phyloP scores from a whole-genome alignment of 2,113 vertebrate genomes.

The Sander vitreus region DNA sequence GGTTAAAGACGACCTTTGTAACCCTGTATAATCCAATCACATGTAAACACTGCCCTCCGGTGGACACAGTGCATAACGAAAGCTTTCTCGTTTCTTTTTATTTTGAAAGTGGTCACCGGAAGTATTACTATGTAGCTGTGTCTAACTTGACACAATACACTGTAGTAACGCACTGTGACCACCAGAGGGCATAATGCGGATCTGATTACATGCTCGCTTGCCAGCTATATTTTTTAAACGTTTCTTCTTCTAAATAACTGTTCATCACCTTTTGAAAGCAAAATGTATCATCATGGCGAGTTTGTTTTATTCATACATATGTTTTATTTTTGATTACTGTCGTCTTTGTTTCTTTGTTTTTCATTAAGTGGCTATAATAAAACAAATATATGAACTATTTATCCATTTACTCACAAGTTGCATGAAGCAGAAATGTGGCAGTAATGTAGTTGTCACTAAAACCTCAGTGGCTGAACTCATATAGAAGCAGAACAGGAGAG shows the following conservation, averaged over 20 bases:
- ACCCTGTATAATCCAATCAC: background rate
- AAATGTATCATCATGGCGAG: no score
- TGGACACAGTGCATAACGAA: background rate
- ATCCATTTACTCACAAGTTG: background rate
- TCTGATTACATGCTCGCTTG: no score
- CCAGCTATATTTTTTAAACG: no score
- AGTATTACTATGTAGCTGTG: background rate
- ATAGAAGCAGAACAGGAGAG: no score
- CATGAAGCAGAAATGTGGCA: background rate
- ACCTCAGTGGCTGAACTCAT: background rate
- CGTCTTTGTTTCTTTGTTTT: no score
- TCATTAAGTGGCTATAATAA: no score
- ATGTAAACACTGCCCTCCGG: background rate
- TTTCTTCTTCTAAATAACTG: no score
- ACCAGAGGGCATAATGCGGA: background rate
- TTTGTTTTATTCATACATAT: no score
- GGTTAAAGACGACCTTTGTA: no score
- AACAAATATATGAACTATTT: no score
- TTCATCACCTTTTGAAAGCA: no score
- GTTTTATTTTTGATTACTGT: no score
- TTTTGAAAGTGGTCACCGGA: background rate
- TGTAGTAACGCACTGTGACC: background rate
- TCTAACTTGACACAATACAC: background rate
- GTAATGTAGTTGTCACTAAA: background rate
- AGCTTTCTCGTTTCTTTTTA: background rate